phyloP scores from a whole-genome alignment of 2,888 invertebrate genomes.

The Neoscelio sp. region DNA sequence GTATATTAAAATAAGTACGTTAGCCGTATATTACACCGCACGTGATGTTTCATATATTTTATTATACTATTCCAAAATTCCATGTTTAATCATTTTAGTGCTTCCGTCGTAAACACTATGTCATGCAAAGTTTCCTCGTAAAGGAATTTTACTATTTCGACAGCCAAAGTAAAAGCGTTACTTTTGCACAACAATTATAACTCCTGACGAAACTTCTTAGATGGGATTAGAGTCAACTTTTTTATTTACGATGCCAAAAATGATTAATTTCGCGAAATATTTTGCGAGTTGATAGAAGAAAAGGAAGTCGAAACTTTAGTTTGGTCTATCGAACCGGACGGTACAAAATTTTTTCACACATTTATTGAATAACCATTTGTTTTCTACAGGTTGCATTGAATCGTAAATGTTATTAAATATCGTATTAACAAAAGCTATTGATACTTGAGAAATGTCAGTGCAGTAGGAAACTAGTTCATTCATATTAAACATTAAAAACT shows the following conservation, averaged over 20 bases:
- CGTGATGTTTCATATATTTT: conserved; percentile 62
- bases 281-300: too few relatives aligned
- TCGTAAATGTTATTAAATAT: too few relatives aligned
- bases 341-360: too few relatives aligned
- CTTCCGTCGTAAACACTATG: conserved; percentile 52
- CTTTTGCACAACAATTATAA: conserved; percentile 25
- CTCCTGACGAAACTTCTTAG: conserved; percentile 19
- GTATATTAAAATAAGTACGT: conserved; percentile 61
- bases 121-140: conserved; percentile 56
- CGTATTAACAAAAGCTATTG: too few relatives aligned
- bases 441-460: too few relatives aligned
- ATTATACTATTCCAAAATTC: conserved; percentile 56
- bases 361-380: too few relatives aligned
- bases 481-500: too few relatives aligned
- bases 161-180: conserved; percentile 14
- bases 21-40: conserved; percentile 55
- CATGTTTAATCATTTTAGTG: conserved; percentile 60
- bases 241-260: conserved; percentile 3
- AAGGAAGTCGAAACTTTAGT: too few relatives aligned
- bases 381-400: too few relatives aligned
- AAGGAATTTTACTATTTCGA: conserved; percentile 49
- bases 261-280: too few relatives aligned
- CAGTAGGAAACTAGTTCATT: too few relatives aligned
- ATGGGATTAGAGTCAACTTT: conserved; percentile 26
- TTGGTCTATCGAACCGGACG: too few relatives aligned